Evolutionary conservation across 2,888 invertebrate species (phyloP), one percentile per base, ranked within the genome.

Genomic region (Dryocosmus kuriphilus): DNA sequence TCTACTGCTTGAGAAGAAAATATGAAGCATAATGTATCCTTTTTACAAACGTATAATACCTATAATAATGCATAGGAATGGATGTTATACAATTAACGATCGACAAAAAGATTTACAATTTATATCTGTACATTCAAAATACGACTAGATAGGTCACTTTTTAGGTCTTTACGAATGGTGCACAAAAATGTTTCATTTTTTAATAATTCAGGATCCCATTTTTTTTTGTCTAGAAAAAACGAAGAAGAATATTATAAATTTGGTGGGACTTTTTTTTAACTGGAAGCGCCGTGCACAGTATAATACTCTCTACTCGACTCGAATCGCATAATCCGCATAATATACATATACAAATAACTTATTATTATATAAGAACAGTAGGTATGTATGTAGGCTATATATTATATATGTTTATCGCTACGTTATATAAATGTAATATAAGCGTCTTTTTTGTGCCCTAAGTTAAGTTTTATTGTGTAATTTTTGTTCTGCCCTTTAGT

Each of bases 381-480:
- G 80, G 82, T 83, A 84, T 16, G 16, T 41, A 41, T 79, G 63
- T 83, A 78, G 76, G 80, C 79, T 82, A 41, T 57, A 81, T 61
- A 77, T 79, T 74, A 77, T 78, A 35, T 79, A 80, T 78, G 77
- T 77, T 81, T 73, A 62, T 77, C 74, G 80, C 80, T 73, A 77
- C 57, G 63, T 80, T 77, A 77, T 77, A 82, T 83, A 83, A 80
- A 84, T 83, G 79, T 83, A 84, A 79, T 81, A 78, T 85, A 85
- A 86, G 86, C 86, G 86, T 86, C 83, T 85, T 86, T 82, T 79
- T 86, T 86, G 86, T 85, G 86, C 86, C 86, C 86, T 85, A 86
- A 86, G 86, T 85, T 86, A 75, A 81, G 81, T 77, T 84, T 85
- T 85, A 85, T 86, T 85, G 85, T 85, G 81, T 81, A 83, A 75